Evolutionary conservation across 2,113 vertebrate species (phyloP).

Genomic region (Eira barbara): DNA sequence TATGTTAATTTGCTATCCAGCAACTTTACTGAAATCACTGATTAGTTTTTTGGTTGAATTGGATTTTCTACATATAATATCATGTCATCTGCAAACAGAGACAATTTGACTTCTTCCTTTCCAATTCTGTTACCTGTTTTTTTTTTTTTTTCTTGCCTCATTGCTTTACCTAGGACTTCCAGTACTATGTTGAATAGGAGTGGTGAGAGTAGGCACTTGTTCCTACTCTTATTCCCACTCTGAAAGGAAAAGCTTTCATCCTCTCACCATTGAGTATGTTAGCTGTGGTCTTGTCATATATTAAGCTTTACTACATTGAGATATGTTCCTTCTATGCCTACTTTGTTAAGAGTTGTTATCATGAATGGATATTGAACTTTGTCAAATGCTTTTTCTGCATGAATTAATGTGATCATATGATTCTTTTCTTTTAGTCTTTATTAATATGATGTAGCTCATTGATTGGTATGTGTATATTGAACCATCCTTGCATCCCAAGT

Average conservation of each 20-base stretch:
- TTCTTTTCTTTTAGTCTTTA: background rate
- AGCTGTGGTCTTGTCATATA: background rate
- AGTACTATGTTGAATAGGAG: background rate
- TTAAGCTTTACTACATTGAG: background rate
- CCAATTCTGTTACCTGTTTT: background rate
- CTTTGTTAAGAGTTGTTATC: background rate
- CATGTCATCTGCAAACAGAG: background rate
- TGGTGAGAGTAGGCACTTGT: background rate
- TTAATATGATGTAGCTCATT: background rate
- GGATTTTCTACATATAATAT: background rate
- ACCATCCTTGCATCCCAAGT: background rate
- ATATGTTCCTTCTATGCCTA: background rate
- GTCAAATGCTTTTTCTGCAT: background rate
- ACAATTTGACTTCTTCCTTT: background rate
- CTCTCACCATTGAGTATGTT: background rate
- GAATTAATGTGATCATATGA: background rate
- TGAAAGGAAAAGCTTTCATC: background rate
- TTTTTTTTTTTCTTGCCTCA: background rate
- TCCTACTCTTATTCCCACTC: background rate
- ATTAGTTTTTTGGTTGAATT: background rate
- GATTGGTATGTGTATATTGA: background rate
- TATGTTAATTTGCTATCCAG: background rate
- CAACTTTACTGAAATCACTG: background rate
- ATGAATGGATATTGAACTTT: background rate
- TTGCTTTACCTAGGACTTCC: background rate